Conservation (phyloP, 1,140 invertebrate genomes). For the Cardiocondyla obscurior region DNA sequence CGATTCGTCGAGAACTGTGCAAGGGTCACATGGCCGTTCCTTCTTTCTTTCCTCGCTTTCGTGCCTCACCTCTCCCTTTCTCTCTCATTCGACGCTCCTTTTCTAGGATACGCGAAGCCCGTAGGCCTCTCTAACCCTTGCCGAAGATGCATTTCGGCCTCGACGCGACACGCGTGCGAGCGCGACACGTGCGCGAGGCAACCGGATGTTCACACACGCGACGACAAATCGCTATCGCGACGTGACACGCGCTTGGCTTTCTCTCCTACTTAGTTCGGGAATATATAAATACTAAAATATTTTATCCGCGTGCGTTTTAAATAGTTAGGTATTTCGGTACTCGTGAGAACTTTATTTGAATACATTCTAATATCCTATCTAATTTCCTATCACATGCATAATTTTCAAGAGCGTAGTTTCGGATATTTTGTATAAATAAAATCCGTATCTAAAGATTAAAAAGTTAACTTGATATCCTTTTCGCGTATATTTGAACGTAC, state of each 20-base stretch:
- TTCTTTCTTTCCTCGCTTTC: conserved; percentile 26
- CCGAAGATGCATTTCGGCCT: conserved; percentile 42
- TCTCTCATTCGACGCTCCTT: conserved; percentile 55
- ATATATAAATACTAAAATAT: neutral
- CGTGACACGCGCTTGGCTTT: conserved; percentile 80
- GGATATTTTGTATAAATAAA: neutral
- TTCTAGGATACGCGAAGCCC: conserved; percentile 49
- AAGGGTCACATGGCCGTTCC: conserved; percentile 72
- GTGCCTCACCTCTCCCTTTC: conserved; percentile 29
- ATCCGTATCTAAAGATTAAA: neutral
- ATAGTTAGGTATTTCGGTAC: too few species aligned
- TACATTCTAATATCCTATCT: too few species aligned
- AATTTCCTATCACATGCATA: too few species aligned
- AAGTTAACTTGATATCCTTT: neutral
- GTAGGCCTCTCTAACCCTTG: conserved; percentile 71
- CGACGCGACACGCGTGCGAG: conserved; percentile 45
- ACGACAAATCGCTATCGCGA: conserved; percentile 77
- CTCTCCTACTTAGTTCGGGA: conserved; percentile 69
- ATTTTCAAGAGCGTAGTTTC: too few species aligned
- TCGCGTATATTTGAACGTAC: neutral
- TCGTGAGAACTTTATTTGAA: too few species aligned
- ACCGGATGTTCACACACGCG: neutral
- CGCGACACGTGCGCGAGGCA: conserved; percentile 6
- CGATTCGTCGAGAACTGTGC: conserved; percentile 73
- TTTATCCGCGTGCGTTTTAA: neutral